Evolutionary conservation across 1,140 invertebrate species (phyloP).

Genomic region (Oscheius sp.): DNA sequence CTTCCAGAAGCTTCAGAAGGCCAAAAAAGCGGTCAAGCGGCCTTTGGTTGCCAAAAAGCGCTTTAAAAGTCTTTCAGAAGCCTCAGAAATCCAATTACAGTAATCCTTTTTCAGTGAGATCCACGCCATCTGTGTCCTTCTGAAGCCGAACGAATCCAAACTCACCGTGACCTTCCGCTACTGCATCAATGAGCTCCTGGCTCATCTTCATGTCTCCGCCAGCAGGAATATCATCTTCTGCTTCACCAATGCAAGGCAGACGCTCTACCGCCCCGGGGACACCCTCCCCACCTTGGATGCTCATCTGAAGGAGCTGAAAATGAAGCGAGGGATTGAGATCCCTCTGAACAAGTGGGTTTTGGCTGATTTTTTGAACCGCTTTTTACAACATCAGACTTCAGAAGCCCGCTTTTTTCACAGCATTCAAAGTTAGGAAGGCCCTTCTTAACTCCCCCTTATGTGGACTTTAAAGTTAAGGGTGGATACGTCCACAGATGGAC

Average conservation of each 20-base stretch:
- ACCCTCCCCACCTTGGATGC: constrained; percentile 14
- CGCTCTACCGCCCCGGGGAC: constrained; percentile 34
- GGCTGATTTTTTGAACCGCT: background rate
- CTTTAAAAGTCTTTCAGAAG: too few species aligned
- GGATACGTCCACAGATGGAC: too few species aligned
- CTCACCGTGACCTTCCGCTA: constrained; percentile 35
- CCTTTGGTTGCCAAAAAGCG: too few species aligned
- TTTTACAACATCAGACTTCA: background rate
- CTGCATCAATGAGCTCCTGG: constrained; percentile 42
- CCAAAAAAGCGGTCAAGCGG: too few species aligned
- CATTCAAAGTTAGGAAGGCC: too few species aligned
- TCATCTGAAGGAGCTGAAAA: constrained; percentile 11
- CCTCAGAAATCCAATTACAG: too few species aligned
- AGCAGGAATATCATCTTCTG: constrained; percentile 52
- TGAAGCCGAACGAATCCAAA: constrained; percentile 40
- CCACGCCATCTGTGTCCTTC: constrained; percentile 46
- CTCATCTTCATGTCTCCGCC: constrained; percentile 49
- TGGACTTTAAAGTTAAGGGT: too few species aligned
- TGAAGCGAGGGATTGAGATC: constrained; percentile 16
- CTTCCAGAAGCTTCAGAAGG: too few species aligned
- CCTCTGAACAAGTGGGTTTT: constrained; percentile 2
- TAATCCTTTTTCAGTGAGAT: constrained; percentile 37
- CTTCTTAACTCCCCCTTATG: too few species aligned
- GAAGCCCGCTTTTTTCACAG: too few species aligned
- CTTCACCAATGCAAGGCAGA: constrained; percentile 32